Base-by-base conservation (phyloP, 2,113 vertebrate species). In the Labrus mixtus region DNA sequence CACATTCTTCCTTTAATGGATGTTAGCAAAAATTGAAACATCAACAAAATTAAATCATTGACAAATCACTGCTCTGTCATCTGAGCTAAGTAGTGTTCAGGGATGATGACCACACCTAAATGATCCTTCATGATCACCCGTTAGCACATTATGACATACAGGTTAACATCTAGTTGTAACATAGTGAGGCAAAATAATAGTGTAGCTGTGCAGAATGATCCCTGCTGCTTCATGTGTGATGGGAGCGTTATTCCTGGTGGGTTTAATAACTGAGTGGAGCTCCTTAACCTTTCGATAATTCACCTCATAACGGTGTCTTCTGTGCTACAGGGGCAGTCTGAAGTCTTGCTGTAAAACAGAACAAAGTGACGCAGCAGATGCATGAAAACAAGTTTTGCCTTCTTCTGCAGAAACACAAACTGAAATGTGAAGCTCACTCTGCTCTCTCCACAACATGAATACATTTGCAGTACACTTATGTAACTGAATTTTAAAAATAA, bases 401-500 rank as follows among this genome's bases (percentile, higher is more conserved):
- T 64, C 45, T 22, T 55, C 45, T 17, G 57, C 67, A 25, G 51
- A 37, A 67, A 60, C 19, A 16, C n/a, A 58, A 63, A 19, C 45
- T 45, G 6, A 46, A 46, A 46, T 48, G 43, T 39, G 25, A 33
- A 68, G 48, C 74, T 69, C 41, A 12, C 54, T 54, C 72, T 37
- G 17, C 46, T 46, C 56, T 46, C 51, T 29, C 50, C 37, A 36
- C 1, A 15, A 33, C 57, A 62, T 55, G 43, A 64, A 73, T 46
- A 63, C 0, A 68, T 72, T 61, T 5, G 46, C 50, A 25, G 7
- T 15, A 3, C 22, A 39, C 10, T 77, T 66, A 56, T 50, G 65
- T 45, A 69, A 58, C 56, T 2, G 1, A 20, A 66, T 73, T 73
- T 48, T 67, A 12, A 53, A 81, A 80, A 70, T 41, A 53, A 79